Base-by-base conservation (phyloP, 2,113 vertebrate genomes). In the Xenopus borealis region DNA sequence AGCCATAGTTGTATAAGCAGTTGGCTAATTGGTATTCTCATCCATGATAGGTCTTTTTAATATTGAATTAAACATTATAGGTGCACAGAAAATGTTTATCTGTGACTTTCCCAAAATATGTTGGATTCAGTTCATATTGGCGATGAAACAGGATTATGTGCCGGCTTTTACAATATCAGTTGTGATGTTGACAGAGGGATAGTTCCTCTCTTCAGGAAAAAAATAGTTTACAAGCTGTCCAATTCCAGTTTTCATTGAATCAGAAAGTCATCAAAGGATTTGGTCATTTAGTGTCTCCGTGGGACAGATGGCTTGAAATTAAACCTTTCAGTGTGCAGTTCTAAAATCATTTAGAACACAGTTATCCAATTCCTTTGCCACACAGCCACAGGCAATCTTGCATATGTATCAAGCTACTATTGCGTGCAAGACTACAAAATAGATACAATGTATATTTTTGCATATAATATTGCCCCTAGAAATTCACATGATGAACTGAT, bases 191-290 rank as follows among this genome's bases (percentile, higher is more conserved):
- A 66, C n/a, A 18, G 44, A 66, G n/a, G 18, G 57, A 69, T 69
- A 17, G 45, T 19, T 69, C 47, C 23, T 63, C 44, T 68, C 13
- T 69, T 44, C 30, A 67, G 66, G 13, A 69, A 68, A 67, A 63
- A 76, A 63, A 76, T 69, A 55, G 45, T 76, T 76, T 76, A 76
- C 73, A 76, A 76, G 73, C 73, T 76, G 73, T 76, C 45, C 46
- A 33, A 23, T 76, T 69, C 13, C 13, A 6, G 50, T 50, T 75
- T 65, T 62, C 66, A 62, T 69, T 69, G 45, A 69, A 69, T 69
- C 44, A 50, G 20, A 75, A 68, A 61, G 57, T 68, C 66, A 69
- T 58, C 66, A 62, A 69, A 76, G 66, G 20, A 62, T 69, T 76
- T 69, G 73, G 73, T 76, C 73, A 76, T 76, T 76, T 76, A 76